Conservation (phyloP, 2,113 vertebrate genomes). For the Vidua chalybeata region DNA sequence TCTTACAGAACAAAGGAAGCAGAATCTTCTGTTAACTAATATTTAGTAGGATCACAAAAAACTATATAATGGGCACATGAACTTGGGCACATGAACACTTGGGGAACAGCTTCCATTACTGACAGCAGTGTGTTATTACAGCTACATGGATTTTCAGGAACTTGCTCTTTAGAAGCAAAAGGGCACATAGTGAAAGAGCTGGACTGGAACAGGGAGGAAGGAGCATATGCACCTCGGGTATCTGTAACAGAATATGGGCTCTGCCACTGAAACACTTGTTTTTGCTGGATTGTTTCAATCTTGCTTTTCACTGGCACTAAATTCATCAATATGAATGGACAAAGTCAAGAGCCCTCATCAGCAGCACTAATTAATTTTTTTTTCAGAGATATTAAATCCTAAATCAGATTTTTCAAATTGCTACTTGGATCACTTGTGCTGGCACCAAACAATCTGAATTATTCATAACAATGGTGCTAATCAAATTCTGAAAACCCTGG, state of each 20-base stretch:
- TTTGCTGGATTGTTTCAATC: neutral
- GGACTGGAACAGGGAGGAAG: neutral
- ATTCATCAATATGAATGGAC: neutral
- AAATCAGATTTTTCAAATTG: slow-evolving; percentile 41
- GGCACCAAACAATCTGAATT: slow-evolving; percentile 13
- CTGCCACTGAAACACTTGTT: neutral
- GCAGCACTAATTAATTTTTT: slow-evolving; percentile 10
- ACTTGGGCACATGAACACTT: neutral
- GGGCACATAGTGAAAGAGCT: neutral
- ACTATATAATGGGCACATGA: neutral
- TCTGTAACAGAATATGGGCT: neutral
- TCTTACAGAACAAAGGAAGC: neutral
- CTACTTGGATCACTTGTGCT: slow-evolving; percentile 5
- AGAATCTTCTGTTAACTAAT: neutral
- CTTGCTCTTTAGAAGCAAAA: neutral
- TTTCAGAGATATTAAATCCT: slow-evolving; percentile 1
- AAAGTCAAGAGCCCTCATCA: neutral
- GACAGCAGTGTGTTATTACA: neutral
- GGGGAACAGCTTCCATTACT: neutral
- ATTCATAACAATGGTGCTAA: slow-evolving; percentile 2
- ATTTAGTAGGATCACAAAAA: neutral
- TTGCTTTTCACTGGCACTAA: neutral
- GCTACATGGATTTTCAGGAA: neutral
- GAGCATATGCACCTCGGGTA: neutral
- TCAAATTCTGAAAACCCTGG: slow-evolving; percentile 32